phyloP scores from a whole-genome alignment of 1,140 invertebrate genomes.

The Lamellibrachia luymesi region DNA sequence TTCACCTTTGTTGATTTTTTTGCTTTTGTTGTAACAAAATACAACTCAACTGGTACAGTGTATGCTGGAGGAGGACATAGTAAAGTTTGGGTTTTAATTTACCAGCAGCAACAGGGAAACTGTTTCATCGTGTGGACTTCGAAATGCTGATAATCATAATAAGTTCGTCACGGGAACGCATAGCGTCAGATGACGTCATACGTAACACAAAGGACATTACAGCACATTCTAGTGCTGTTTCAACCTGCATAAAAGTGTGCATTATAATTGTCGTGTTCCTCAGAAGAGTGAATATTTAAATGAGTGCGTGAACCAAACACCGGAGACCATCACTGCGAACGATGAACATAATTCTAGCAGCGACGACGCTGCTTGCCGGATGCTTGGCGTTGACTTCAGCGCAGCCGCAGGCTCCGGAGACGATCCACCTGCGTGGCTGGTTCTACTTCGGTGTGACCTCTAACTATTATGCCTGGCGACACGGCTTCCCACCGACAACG shows the following conservation, averaged over 20 bases:
- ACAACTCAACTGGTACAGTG: too few relatives aligned
- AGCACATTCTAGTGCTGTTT: neutral
- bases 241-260: neutral
- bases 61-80: too few relatives aligned
- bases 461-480: neutral
- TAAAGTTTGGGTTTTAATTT: too few relatives aligned
- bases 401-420: neutral
- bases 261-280: too few relatives aligned
- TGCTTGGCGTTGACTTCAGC: neutral
- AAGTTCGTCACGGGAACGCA: neutral
- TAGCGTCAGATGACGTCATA: neutral
- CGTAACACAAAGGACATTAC: neutral
- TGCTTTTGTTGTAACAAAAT: too few relatives aligned
- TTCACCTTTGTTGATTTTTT: too few relatives aligned
- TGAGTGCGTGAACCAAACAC: neutral
- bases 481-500: neutral
- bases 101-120: too few relatives aligned
- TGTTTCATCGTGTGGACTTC: neutral
- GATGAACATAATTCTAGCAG: neutral
- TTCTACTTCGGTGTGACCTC: neutral
- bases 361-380: neutral
- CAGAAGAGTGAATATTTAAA: too few relatives aligned
- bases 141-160: neutral
- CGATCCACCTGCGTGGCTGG: neutral
- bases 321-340: neutral